Base-by-base conservation (phyloP, 2,113 vertebrate species). In the Peromyscus californicus region DNA sequence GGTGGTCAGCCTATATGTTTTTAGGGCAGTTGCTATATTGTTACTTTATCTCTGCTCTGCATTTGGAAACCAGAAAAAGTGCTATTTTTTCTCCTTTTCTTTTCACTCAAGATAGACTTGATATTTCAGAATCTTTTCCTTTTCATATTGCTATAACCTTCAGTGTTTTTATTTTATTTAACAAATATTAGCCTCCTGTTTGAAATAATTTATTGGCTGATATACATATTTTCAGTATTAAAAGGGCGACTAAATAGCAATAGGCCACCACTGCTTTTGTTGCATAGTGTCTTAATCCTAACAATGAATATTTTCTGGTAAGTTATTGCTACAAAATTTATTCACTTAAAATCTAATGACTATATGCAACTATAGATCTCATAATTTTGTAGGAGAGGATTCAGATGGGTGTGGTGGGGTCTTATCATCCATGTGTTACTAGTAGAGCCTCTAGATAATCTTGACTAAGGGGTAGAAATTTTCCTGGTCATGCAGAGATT, bases 111-210 rank as follows among this genome's bases (percentile, higher is more conserved):
- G 51, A 22, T 42, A 33, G 17, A 12, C 63, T 91, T 29, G 10
- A 31, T 4, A 65, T 45, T 65, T 45, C 8, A 42, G 36, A 15
- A 85, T 65, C 26, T 85, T 65, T 65, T 45, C n/a, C 19, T 31
- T 79, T 79, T 79, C 76, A 36, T 19, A 31, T 22, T 2, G 1
- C 29, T 65, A 45, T 85, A 17, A 16, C 84, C 5, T 91, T 96
- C 29, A 61, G 51, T 74, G n/a, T 61, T 83, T 94, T 63, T 54
- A 61, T 91, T 92, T 80, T n/a, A 45, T 17, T 7, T 69, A 96
- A 51, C 42, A 85, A 5, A 19, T 45, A 42, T 51, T 80, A 86
- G 6, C 48, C 4, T 29, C 16, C 29, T 89, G 4, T 9, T 63
- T 22, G 0, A 93, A 19, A 76, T 76, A 54, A 89, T 54, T 79